Base-by-base conservation (phyloP, 2,797 vertebrate genomes). In the Cygnus olor region DNA sequence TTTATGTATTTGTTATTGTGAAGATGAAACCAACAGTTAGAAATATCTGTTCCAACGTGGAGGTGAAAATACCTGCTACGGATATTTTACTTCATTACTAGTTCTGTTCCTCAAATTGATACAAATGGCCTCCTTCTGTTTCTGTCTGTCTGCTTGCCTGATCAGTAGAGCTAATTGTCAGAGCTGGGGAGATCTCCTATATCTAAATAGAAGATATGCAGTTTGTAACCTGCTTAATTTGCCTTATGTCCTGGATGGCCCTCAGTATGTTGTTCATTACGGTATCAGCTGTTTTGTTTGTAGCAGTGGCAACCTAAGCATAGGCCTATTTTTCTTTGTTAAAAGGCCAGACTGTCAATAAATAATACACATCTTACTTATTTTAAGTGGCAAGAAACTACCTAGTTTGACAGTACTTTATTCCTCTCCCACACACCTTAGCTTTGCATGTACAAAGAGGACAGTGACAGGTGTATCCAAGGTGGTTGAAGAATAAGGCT, bases 81-180 rank as follows among this genome's bases (percentile, higher is more conserved):
- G 97, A 92, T 97, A 97, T 97, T 98, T 97, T 95, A 97, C 96
- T 97, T 98, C 97, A 98, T 98, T 97, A 97, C 97, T 97, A 97
- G 91, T 94, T 96, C 93, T 96, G 94, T 94, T 97, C 94, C 94
- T 97, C 97, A 98, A 98, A 98, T 98, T 98, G 98, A 98, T 98
- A 98, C 97, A 98, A 98, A 98, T 97, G 96, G 97, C 96, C 97
- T 97, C 98, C 98, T 98, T 98, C 98, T 98, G 98, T 97, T 98
- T 98, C 96, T 98, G 97, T 97, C 97, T 98, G 96, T 98, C 96
- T 93, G 97, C 95, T 89, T 96, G 96, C 97, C 96, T 97, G 97
- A 97, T 98, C 97, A 97, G 94, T 68, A 61, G 85, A 97, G 96
- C 96, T 97, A 98, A 98, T 96, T 98, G 97, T 97, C 97, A 97